Evolutionary conservation across 2,113 vertebrate genomes (phyloP), one percentile per base, ranked within the genome.

Genomic region (Cettia cetti): DNA sequence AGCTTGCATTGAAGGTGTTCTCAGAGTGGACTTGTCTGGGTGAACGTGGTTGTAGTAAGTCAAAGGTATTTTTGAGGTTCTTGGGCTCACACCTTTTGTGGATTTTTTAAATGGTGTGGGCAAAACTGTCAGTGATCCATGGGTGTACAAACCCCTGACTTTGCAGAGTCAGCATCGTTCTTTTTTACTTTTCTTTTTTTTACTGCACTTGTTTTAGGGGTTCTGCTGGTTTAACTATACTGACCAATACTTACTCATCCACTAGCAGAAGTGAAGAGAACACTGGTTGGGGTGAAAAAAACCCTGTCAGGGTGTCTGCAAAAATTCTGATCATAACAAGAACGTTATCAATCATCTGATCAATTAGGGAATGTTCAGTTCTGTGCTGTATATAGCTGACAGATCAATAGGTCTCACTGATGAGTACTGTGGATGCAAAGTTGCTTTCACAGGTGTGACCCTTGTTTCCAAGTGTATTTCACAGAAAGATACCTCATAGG

Each of bases 371-470:
- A 47, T 24, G 33, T 33, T 83, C 60, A 69, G 19, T 24, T 27
- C 10, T 0, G 0, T 59, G 50, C 37, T 22, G 1, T 27, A 13
- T 5, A 5, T 35, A 23, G 21, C 64, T 72, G 31, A 30, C 27
- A 47, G 71, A 54, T 59, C 60, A 60, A 10, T 10, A 54, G 35
- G 17, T 8, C 18, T 89, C 66, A 30, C 35, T 75, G 35, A 50
- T 6, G 7, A n/a, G 15, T 13, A 40, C 13, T 64, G 1, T 12
- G 37, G 15, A 24, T 54, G 27, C 50, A 39, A 66, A 77, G 33
- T 44, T 75, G 49, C 37, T 90, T 79, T 90, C 53, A 31, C 1
- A 12, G 60, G 56, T 68, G 37, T 59, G 47, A 21, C 15, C 49
- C 33, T 31, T 4, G 2, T 79, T 92, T 88, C 54, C 50, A 85